Percentiles rank a stretch among this genome's conserved stretches.
Conservation (phyloP, 2,888 invertebrate species). For the Melipona beecheii region DNA sequence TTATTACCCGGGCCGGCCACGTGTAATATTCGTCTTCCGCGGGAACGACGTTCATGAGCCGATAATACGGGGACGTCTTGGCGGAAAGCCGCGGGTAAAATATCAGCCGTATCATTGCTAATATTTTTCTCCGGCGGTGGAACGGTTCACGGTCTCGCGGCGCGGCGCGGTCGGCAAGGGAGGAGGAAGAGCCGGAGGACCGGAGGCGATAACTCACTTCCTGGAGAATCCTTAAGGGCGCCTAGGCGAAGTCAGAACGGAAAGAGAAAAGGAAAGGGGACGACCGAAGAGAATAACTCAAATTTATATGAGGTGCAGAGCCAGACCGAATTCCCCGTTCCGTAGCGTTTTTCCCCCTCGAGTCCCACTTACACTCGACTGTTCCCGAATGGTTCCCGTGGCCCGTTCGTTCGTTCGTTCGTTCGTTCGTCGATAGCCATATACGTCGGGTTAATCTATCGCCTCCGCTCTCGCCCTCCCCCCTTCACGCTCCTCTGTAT, state of each 20-base stretch:
- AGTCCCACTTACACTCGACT: conserved; percentile 79
- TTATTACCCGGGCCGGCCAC: conserved; percentile 14
- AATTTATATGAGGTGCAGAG: conserved; percentile 82
- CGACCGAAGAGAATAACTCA: conserved; percentile 78
- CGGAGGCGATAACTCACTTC: conserved; percentile 71
- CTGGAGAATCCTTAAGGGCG: conserved; percentile 70
- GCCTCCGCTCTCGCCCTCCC: conserved; percentile 4
- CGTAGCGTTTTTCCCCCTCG: conserved; percentile 75
- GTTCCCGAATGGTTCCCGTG: conserved; percentile 55
- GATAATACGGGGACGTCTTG: conserved; percentile 64
- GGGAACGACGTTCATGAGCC: conserved; percentile 59
- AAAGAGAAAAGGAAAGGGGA: conserved; percentile 56
- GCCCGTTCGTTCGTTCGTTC: conserved; percentile 30
- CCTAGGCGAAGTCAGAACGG: conserved; percentile 66
- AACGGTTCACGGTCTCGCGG: conserved; percentile 35
- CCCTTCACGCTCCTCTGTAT: conserved; percentile 11
- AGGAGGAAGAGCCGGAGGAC: conserved; percentile 48
- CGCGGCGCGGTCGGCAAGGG: neutral
- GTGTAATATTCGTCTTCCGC: conserved; percentile 57
- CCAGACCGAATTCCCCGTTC: conserved; percentile 79
- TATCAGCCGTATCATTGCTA: conserved; percentile 71
- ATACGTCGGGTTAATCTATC: conserved; percentile 48
- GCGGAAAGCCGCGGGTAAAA: conserved; percentile 61
- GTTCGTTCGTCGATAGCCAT: conserved; percentile 40
- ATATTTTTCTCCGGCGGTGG: conserved; percentile 65